These are phyloP conservation scores for Tricholaema leucomelas DNA, from an alignment of 2,113 vertebrate genomes.

Conservation along the genomic window DNA sequence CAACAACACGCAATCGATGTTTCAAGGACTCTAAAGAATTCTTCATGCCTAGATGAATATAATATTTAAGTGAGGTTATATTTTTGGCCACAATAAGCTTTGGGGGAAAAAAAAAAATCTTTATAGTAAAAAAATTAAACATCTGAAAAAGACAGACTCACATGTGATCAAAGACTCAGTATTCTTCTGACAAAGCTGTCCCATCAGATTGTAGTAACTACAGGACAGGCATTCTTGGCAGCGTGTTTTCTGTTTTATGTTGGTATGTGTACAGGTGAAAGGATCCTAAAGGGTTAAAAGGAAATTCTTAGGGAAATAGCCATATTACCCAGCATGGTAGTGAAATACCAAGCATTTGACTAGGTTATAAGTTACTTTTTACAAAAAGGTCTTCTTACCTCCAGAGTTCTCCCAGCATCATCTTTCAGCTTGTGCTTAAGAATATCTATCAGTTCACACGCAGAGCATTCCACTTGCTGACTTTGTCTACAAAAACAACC, in stretches of 20 bases:
- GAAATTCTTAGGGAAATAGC: not conserved
- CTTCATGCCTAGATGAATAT: conserved; percentile 72
- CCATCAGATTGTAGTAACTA: conserved; percentile 79
- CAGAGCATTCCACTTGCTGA: conserved; percentile 78
- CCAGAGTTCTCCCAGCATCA: conserved; percentile 48
- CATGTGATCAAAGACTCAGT: conserved; percentile 84
- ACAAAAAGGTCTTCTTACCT: conserved; percentile 62
- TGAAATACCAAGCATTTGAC: not conserved
- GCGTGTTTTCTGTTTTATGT: conserved; percentile 79
- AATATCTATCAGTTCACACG: conserved; percentile 75
- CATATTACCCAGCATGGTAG: not conserved
- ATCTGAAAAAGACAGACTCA: conserved; percentile 43
- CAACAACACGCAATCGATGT: conserved; percentile 63
- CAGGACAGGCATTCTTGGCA: conserved; percentile 83
- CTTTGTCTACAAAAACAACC: conserved; percentile 76
- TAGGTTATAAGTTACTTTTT: not conserved
- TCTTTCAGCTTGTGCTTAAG: conserved; percentile 77
- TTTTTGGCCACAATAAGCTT: not conserved
- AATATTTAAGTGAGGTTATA: not conserved
- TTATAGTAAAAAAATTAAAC: not conserved
- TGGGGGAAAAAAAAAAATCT: accelerated
- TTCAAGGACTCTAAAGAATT: conserved; percentile 78
- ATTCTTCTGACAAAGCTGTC: conserved; percentile 81
- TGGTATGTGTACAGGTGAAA: conserved; percentile 74
- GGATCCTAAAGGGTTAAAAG: conserved; percentile 68